A percentile compares a stretch with the other conserved stretches of the same genome.
These are phyloP conservation scores for Carcina quercana DNA, from an alignment of 2,888 invertebrate genomes.

Conservation along the genomic window DNA sequence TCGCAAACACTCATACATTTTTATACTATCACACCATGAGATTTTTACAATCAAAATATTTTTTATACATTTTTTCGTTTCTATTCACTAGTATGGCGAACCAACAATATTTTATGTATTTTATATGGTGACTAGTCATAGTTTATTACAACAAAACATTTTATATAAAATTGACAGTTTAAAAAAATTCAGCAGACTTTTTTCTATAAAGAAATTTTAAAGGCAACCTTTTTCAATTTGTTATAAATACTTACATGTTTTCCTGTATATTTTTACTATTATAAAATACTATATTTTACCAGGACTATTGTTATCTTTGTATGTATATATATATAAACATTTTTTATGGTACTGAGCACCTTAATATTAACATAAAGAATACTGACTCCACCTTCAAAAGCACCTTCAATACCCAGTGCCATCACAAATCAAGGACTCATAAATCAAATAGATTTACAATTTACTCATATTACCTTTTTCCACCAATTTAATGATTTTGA, in stretches of 20 bases:
- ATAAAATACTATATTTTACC: slow-evolving; percentile 11
- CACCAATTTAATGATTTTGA: no score
- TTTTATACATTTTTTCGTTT: slow-evolving; percentile 16
- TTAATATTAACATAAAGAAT: no score
- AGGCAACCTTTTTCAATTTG: slow-evolving; percentile 21
- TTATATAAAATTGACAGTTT: slow-evolving; percentile 19
- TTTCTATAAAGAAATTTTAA: slow-evolving; percentile 41
- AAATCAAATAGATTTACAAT: no score
- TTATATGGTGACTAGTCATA: slow-evolving; percentile 22
- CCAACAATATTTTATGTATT: slow-evolving; percentile 27
- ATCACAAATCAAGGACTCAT: no score
- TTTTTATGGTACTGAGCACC: no score
- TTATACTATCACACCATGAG: slow-evolving; percentile 47
- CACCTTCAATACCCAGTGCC: no score
- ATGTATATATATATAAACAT: no score
- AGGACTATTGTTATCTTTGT: no score
- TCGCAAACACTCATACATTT: slow-evolving; percentile 32
- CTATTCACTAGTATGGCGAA: slow-evolving; percentile 35
- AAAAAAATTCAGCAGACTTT: slow-evolving; percentile 31
- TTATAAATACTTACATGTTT: neutral
- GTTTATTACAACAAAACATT: slow-evolving; percentile 22
- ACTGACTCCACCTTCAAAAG: no score
- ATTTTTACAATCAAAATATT: slow-evolving; percentile 27
- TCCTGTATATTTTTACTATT: no score
- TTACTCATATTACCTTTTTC: no score